Conservation (phyloP, 2,797 vertebrate genomes). For the Nasua narica region DNA sequence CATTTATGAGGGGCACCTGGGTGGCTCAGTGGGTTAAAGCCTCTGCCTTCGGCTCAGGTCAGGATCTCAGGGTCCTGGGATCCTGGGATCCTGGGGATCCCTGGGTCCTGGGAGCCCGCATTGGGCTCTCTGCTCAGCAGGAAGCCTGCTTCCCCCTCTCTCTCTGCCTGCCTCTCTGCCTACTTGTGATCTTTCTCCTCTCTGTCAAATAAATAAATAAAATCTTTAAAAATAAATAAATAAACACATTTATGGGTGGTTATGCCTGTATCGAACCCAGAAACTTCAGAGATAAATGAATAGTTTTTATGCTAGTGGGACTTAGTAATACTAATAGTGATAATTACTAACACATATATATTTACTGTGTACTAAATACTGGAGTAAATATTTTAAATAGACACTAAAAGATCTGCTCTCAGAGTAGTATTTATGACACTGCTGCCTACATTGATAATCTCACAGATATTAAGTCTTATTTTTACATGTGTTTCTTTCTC, state of each 20-base stretch:
- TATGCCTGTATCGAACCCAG: background rate
- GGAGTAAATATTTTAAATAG: background rate
- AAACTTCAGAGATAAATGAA: constrained; percentile 4
- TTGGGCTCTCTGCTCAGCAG: no score
- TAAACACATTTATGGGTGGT: background rate
- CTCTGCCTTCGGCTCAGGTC: no score
- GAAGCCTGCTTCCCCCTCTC: no score
- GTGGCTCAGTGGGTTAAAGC: no score
- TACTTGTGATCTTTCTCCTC: no score
- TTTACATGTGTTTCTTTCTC: background rate
- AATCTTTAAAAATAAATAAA: no score
- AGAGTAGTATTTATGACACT: background rate
- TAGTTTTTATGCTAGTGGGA: background rate
- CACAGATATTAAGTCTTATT: background rate
- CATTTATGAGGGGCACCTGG: background rate
- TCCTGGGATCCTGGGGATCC: no score
- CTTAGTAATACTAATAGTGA: background rate
- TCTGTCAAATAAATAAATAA: no score
- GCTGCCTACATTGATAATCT: background rate
- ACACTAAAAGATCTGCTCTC: background rate
- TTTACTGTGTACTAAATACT: background rate
- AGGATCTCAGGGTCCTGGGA: no score
- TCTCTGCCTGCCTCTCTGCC: no score
- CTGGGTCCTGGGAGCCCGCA: no score
- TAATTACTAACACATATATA: background rate